Evolutionary conservation across 2,797 vertebrate genomes (phyloP).

Genomic region (Cirrhinus mrigala): DNA sequence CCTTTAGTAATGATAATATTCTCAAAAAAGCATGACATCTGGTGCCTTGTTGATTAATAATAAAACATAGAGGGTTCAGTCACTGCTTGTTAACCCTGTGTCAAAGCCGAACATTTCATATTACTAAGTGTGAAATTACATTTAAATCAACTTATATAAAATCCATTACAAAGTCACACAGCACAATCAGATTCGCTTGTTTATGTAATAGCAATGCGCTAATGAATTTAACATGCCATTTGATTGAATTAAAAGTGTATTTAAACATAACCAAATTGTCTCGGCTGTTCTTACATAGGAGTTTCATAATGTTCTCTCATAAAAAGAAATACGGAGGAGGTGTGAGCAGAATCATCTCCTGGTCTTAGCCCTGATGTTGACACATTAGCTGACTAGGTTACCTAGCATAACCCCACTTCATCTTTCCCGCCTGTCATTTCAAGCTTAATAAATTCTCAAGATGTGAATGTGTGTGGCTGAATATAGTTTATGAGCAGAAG

Average conservation of each 20-base stretch:
- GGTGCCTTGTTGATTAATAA: background rate
- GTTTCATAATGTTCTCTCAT: slow-evolving; percentile 23
- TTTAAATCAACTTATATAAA: background rate
- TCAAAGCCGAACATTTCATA: background rate
- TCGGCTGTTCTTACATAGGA: background rate
- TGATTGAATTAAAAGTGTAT: background rate
- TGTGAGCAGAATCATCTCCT: slow-evolving; percentile 12
- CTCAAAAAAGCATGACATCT: background rate
- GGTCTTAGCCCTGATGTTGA: slow-evolving; percentile 16
- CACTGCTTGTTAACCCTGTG: background rate
- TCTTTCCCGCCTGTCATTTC: slow-evolving; percentile 48
- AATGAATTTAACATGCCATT: background rate
- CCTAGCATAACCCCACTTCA: slow-evolving; percentile 36
- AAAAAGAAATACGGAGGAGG: background rate
- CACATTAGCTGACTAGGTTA: slow-evolving; percentile 26
- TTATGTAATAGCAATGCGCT: background rate
- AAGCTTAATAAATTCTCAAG: slow-evolving; percentile 60
- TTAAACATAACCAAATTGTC: background rate
- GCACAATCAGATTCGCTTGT: background rate
- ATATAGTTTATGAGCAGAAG: slow-evolving; percentile 51
- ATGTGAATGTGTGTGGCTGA: slow-evolving; percentile 20
- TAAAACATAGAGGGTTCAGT: background rate
- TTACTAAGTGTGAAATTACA: background rate
- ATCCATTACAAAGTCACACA: background rate
- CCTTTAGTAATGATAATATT: background rate